These are phyloP conservation scores for Martes martes DNA, from an alignment of 2,113 vertebrate genomes.

Conservation along the genomic window DNA sequence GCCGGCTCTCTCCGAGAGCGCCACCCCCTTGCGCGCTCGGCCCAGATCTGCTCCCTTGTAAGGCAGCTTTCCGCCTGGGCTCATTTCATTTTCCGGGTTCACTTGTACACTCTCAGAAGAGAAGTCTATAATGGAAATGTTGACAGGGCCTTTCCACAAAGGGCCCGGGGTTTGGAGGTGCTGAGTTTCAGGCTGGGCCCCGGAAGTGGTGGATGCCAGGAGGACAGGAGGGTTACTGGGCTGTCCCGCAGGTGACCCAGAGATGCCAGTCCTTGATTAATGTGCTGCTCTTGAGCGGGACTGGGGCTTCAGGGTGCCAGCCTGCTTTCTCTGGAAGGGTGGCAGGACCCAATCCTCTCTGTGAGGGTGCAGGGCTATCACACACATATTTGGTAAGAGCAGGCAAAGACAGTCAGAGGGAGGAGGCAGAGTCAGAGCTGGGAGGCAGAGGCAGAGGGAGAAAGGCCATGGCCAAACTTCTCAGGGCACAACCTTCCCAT, in stretches of 20 bases:
- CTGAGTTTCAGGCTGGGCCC: neutral
- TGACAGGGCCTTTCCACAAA: neutral
- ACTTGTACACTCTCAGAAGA: neutral
- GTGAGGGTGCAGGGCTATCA: no score
- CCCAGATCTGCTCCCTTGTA: neutral
- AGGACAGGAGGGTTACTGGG: neutral
- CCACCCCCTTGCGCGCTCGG: neutral
- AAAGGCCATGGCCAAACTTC: neutral
- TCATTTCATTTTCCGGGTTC: conserved; percentile 43
- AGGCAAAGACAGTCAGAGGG: neutral
- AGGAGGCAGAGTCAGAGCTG: no score
- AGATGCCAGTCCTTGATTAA: neutral
- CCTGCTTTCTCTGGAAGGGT: neutral
- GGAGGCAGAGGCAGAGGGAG: neutral
- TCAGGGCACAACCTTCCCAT: neutral
- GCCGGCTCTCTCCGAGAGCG: neutral
- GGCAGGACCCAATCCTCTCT: neutral
- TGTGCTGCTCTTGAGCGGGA: neutral
- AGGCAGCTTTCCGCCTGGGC: neutral
- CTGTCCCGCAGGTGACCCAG: neutral
- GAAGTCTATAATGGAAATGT: neutral
- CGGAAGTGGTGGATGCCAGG: accelerated
- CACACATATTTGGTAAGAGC: neutral
- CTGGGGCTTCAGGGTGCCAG: neutral
- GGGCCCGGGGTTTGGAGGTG: neutral